phyloP scores from a whole-genome alignment of 1,140 invertebrate genomes.

The Zaprionus taronus region DNA sequence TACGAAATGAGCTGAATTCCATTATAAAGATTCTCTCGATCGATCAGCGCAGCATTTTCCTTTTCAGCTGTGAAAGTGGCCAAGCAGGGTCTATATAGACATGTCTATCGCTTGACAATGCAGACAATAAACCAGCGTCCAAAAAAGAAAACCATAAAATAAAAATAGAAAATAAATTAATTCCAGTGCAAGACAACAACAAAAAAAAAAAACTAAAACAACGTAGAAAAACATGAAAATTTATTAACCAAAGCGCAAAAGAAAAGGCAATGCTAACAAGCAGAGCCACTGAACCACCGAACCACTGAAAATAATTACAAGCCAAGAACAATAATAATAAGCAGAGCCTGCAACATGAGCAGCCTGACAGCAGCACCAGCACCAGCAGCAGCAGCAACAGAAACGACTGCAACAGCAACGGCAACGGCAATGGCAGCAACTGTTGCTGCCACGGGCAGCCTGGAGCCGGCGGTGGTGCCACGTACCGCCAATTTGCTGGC shows the following conservation, averaged over 20 bases:
- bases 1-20: conserved; percentile 43
- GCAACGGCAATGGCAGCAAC: conserved; percentile 13
- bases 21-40: conserved; percentile 8
- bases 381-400: conserved; percentile 19
- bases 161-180: conserved; percentile 18
- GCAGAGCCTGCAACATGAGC: conserved; percentile 68
- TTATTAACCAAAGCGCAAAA: conserved; percentile 23
- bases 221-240: conserved; percentile 33
- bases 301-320: conserved; percentile 75
- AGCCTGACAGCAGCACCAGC: conserved; percentile 64
- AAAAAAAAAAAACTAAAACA: too few relatives aligned
- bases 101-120: conserved; percentile 48
- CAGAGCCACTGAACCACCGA: conserved; percentile 48
- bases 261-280: conserved; percentile 67
- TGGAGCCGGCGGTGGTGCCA: conserved; percentile 82
- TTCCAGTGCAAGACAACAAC: conserved; percentile 25
- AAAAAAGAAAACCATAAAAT: conserved; percentile 43
- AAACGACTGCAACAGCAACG: conserved; percentile 22
- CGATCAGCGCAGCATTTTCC: conserved; percentile 33
- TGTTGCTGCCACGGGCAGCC: conserved; percentile 60
- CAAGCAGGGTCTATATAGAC: background rate
- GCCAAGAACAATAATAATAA: conserved; percentile 75
- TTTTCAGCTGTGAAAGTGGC: conserved; percentile 38
- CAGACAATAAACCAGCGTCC: conserved; percentile 21
- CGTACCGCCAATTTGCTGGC: conserved; percentile 89